Evolutionary conservation across 2,113 vertebrate genomes (phyloP), one percentile per base, ranked within the genome.

Genomic region (Phalacrocorax aristotelis): DNA sequence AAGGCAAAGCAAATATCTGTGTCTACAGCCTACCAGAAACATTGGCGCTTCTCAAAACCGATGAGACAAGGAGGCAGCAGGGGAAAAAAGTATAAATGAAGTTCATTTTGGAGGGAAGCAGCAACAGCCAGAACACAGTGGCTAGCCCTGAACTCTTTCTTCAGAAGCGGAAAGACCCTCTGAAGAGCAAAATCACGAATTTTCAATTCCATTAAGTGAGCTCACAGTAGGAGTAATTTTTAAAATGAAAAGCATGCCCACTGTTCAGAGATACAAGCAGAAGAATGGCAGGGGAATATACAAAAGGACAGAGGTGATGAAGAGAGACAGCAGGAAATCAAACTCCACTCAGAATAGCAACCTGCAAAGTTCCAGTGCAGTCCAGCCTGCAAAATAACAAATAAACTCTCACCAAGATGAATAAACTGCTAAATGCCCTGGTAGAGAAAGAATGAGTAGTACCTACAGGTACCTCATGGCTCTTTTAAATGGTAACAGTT

Each of bases 221-320:
- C 86, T 95, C 92, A 83, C 92, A 83, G 87, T 81, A 96, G 96
- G 96, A 96, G 70, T 92, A 95, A 87, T 93, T 96, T 93, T 83
- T 91, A 88, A 90, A 82, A 91, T 87, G 82, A 87, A 92, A 79
- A 87, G 85, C 79, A 93, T 92, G 51, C 87, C 84, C 52, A 78
- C 32, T 89, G 54, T 91, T 97, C 89, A 87, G 52, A 94, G 46
- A 94, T 78, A 85, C 15, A 44, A 90, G 66, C 10, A 6, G 58
- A 42, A 94, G 81, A 95, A 89, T 81, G 82, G 70, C 83, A 58
- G 18, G 57, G 48, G 15, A 78, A 68, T 55, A 34, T 78, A 93
- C 90, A 95, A 79, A 60, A 64, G 42, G 76, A 86, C 57, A 91
- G 83, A 49, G 11, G 64, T 97, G 95, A 85, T 91, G 92, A 95